phyloP scores from a whole-genome alignment of 2,888 invertebrate genomes.

The Lasioglossum malachurum region DNA sequence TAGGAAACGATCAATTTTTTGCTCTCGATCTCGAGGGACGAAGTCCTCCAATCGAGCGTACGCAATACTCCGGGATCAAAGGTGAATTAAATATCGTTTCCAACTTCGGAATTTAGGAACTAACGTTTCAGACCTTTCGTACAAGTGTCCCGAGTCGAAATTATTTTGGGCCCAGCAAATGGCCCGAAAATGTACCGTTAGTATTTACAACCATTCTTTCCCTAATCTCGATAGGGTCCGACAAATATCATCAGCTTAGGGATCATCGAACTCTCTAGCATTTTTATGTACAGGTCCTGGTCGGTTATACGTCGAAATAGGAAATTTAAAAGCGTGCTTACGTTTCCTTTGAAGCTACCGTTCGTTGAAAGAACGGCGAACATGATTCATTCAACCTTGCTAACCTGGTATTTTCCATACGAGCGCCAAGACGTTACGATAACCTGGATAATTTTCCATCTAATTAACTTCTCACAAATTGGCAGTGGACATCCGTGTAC shows the following conservation, averaged over 20 bases:
- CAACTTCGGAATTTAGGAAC: background rate
- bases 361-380: background rate
- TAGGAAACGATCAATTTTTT: background rate
- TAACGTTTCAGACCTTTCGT: background rate
- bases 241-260: background rate
- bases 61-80: background rate
- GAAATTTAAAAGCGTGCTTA: background rate
- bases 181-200: slow-evolving; percentile 7
- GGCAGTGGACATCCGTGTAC: background rate
- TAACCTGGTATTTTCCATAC: background rate
- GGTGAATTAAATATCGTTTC: background rate
- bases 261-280: slow-evolving; percentile 5
- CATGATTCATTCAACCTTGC: slow-evolving; percentile 56
- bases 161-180: background rate
- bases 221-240: background rate
- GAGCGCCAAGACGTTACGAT: background rate
- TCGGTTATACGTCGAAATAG: background rate
- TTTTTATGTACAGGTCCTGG: background rate
- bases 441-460: slow-evolving; percentile 23
- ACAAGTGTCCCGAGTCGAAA: background rate
- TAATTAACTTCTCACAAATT: slow-evolving; percentile 14
- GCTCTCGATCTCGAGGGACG: background rate
- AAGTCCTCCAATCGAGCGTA: background rate
- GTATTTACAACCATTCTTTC: background rate
- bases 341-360: background rate